Evolutionary conservation across 2,113 vertebrate genomes (phyloP), one percentile per base, ranked within the genome.

Genomic region (Clinocottus analis): DNA sequence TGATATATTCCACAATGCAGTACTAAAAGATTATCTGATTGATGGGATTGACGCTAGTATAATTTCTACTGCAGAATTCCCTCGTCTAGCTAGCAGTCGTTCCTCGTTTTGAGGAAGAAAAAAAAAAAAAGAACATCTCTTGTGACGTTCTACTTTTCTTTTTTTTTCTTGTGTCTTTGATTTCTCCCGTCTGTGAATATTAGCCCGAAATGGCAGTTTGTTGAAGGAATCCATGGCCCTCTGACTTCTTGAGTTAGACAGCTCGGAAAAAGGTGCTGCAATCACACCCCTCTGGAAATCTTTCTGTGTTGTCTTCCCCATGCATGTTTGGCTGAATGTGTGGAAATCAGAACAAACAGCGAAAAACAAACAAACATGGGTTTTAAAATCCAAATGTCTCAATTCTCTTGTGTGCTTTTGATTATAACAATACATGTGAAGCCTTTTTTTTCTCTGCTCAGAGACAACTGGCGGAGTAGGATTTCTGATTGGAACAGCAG

Each of bases 351-450:
- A 73, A 60, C 56, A 61, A 41, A 65, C 29, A 55, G n/a, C 14
- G 53, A 19, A 16, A 41, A 9, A 21, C n/a, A n/a, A n/a, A n/a
- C n/a, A n/a, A 35, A 71, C 33, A 17, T 2, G 29, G 29, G 29
- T 31, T 31, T 31, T 31, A 31, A 31, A 31, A 31, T 31, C 29
- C n/a, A n/a, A n/a, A n/a, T n/a, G n/a, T n/a, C n/a, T n/a, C n/a
- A n/a, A n/a, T n/a, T n/a, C n/a, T n/a, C n/a, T n/a, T 5, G 47
- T 73, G 60, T 29, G 65, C 60, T 65, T 73, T 73, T 87, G 79
- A 83, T 85, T 84, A 66, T 76, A 80, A 79, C 70, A 51, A 81
- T 45, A 72, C 55, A 61, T 79, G 62, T 64, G 65, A 39, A 81
- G 80, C n/a, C n/a, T n/a, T n/a, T n/a, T n/a, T 85, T 39, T 39